phyloP scores from a whole-genome alignment of 2,797 vertebrate species.

The Emys orbicularis region DNA sequence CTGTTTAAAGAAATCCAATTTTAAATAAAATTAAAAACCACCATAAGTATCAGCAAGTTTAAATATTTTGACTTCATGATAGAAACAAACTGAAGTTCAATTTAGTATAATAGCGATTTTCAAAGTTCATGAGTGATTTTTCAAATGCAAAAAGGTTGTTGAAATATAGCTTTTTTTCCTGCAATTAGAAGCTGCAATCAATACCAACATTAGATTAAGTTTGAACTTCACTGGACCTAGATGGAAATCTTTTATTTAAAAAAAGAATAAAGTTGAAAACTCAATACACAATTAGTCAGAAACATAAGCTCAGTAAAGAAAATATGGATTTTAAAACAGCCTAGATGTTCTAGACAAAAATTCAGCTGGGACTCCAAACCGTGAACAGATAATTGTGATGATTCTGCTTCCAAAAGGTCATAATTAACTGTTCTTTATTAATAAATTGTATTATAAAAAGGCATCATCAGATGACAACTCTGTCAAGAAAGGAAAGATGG shows the following conservation, averaged over 20 bases:
- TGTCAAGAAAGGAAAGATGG: neutral
- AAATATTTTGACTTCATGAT: neutral
- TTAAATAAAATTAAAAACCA: neutral
- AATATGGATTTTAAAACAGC: fast-evolving
- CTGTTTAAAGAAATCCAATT: fast-evolving
- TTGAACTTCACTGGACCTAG: slow-evolving; percentile 62
- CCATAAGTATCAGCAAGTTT: fast-evolving
- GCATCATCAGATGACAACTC: neutral
- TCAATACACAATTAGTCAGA: slow-evolving; percentile 67
- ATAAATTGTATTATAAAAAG: neutral
- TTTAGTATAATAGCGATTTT: slow-evolving; percentile 27
- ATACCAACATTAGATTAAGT: slow-evolving; percentile 73
- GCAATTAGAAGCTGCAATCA: slow-evolving; percentile 60
- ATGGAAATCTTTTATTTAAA: slow-evolving; percentile 70
- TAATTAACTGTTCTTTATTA: neutral
- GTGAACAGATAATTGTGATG: neutral
- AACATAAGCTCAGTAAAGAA: slow-evolving; percentile 11
- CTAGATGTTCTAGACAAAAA: fast-evolving
- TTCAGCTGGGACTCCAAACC: neutral
- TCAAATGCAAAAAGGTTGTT: slow-evolving; percentile 12
- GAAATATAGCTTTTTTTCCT: slow-evolving; percentile 33
- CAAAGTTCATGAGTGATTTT: slow-evolving; percentile 40
- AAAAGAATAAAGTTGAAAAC: slow-evolving; percentile 52
- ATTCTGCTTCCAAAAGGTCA: neutral
- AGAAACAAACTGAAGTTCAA: slow-evolving; percentile 10